These are phyloP conservation scores for Spea hammondii DNA, from an alignment of 2,797 vertebrate genomes.

Conservation along the genomic window DNA sequence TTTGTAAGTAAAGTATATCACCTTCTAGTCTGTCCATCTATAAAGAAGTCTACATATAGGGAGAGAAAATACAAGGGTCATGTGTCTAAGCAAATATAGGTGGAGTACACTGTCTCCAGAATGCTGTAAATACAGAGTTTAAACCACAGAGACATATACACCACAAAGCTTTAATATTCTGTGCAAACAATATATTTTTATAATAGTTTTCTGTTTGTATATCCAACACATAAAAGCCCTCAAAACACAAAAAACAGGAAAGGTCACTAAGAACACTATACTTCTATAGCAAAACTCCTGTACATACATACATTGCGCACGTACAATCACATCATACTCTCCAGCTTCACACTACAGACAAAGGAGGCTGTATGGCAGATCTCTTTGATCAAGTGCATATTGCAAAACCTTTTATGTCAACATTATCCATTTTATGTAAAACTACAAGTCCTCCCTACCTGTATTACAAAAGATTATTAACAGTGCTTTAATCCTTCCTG, in stretches of 20 bases:
- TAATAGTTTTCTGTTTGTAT: conserved; percentile 27
- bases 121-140: no score
- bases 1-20: no score
- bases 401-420: background rate
- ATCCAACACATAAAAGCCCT: background rate
- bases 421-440: no score
- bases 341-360: background rate
- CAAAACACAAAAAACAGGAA: conserved; percentile 8
- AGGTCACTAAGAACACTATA: background rate
- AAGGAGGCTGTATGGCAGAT: background rate
- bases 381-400: background rate
- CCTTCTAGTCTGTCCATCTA: no score
- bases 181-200: conserved; percentile 42
- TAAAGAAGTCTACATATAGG: no score
- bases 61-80: no score
- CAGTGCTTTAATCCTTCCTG: background rate
- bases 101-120: no score
- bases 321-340: background rate
- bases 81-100: no score
- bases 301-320: conserved; percentile 5
- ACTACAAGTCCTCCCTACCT: background rate
- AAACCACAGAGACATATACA: background rate
- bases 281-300: conserved; percentile 7
- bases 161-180: conserved; percentile 37
- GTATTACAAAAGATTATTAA: background rate